Conservation (phyloP, 2,797 vertebrate genomes). For the Gobionotothen gibberifrons region DNA sequence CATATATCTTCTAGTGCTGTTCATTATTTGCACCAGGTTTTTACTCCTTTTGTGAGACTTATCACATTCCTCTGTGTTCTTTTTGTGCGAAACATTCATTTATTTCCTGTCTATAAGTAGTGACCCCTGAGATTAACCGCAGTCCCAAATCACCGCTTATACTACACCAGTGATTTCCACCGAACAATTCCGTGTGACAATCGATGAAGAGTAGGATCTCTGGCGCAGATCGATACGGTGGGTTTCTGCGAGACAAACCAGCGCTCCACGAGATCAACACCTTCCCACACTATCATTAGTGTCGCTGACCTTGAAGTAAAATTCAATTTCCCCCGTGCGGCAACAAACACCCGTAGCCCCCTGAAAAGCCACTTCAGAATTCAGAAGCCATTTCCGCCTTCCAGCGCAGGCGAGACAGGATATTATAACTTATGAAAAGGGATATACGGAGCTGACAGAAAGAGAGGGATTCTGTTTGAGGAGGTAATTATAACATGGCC, state of each 20-base stretch:
- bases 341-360: conserved; percentile 59
- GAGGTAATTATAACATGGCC: conserved; percentile 78
- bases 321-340: conserved; percentile 83
- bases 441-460: conserved; percentile 59
- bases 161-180: conserved; percentile 60
- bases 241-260: conserved; percentile 70
- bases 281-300: conserved; percentile 81
- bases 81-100: conserved; percentile 19
- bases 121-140: conserved; percentile 8
- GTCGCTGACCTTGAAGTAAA: conserved; percentile 86
- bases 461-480: conserved; percentile 77
- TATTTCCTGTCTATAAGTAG: conserved; percentile 10
- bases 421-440: conserved; percentile 78
- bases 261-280: conserved; percentile 70
- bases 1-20: conserved; percentile 5
- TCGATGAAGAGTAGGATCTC: conserved; percentile 68
- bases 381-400: conserved; percentile 77
- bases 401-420: conserved; percentile 68
- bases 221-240: conserved; percentile 69
- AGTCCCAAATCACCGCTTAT: conserved; percentile 57
- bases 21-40: conserved; percentile 7
- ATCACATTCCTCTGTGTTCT: not conserved
- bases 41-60: not conserved
- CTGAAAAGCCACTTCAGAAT: conserved; percentile 74
- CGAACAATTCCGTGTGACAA: conserved; percentile 72